Evolutionary conservation across 1,140 invertebrate genomes (phyloP).

Genomic region (Ectropis grisescens): DNA sequence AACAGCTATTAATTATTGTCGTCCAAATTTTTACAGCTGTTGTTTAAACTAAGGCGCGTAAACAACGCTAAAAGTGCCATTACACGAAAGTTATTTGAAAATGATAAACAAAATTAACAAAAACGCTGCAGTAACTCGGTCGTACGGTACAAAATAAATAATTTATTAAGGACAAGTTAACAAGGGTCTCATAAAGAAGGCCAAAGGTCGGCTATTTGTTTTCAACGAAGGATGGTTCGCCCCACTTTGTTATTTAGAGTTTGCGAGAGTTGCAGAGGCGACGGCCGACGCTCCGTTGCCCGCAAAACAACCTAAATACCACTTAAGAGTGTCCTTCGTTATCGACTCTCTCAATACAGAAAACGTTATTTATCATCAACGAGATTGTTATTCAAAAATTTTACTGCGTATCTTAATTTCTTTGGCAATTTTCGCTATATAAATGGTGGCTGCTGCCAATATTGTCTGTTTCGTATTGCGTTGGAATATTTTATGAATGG

Average conservation of each 20-base stretch:
- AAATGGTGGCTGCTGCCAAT: no score
- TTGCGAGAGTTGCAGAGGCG: constrained; percentile 27
- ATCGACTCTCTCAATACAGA: no score
- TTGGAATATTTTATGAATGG: no score
- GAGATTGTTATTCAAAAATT: no score
- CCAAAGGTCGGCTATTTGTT: constrained; percentile 66
- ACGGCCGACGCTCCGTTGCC: constrained; percentile 17
- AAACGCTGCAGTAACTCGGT: constrained; percentile 25
- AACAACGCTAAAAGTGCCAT: neutral
- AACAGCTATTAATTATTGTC: no score
- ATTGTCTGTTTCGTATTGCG: no score
- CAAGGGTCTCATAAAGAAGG: constrained; percentile 67
- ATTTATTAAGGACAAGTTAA: constrained; percentile 68
- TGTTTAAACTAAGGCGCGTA: no score
- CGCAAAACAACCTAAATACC: constrained; percentile 32
- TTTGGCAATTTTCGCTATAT: no score
- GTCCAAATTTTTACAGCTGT: no score
- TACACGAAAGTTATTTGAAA: constrained; percentile 31
- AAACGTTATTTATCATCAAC: no score
- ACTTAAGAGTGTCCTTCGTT: no score
- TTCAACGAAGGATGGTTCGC: constrained; percentile 44
- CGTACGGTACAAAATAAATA: constrained; percentile 50
- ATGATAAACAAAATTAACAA: constrained; percentile 41
- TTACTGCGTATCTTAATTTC: no score
- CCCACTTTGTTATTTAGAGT: constrained; percentile 49